Percentiles rank a stretch among this genome's conserved stretches.
phyloP scores from a whole-genome alignment of 92 coral and sea anemone genomes.

The Parazoanthus darwini region DNA sequence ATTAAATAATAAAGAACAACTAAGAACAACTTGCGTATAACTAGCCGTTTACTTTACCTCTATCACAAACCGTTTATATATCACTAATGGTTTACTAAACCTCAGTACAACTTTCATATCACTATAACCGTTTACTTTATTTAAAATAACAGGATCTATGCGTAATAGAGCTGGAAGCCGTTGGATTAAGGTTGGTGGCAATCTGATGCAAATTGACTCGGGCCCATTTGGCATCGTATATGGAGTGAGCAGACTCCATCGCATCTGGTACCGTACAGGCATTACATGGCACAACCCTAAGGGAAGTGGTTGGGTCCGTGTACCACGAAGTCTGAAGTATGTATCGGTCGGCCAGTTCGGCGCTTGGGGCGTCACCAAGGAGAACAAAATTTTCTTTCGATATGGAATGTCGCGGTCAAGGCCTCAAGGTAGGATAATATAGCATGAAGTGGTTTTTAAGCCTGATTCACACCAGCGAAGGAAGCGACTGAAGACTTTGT shows the following conservation, averaged over 20 bases:
- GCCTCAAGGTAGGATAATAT: not conserved
- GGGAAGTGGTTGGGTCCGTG: not conserved
- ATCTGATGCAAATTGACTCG: conserved; percentile 16
- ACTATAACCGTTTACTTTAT: not conserved
- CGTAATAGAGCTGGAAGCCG: conserved; percentile 9
- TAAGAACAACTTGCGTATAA: no score
- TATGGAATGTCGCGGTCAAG: not conserved
- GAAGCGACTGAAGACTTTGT: no score
- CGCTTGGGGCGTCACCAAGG: not conserved
- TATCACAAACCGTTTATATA: no score
- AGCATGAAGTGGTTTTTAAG: not conserved
- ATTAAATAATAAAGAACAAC: no score
- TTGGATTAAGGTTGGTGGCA: conserved; percentile 5
- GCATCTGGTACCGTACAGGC: conserved; percentile 4
- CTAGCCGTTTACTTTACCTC: no score
- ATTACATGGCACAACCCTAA: not conserved
- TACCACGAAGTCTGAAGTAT: not conserved
- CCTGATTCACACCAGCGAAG: no score
- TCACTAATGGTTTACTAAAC: not conserved
- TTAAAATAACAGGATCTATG: not conserved
- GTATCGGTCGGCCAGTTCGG: not conserved
- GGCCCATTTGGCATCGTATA: not conserved
- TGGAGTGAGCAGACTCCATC: not conserved
- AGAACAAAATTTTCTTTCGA: not conserved
- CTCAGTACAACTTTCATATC: not conserved